phyloP scores from a whole-genome alignment of 2,797 vertebrate species.

The Sebastes baramenuke region DNA sequence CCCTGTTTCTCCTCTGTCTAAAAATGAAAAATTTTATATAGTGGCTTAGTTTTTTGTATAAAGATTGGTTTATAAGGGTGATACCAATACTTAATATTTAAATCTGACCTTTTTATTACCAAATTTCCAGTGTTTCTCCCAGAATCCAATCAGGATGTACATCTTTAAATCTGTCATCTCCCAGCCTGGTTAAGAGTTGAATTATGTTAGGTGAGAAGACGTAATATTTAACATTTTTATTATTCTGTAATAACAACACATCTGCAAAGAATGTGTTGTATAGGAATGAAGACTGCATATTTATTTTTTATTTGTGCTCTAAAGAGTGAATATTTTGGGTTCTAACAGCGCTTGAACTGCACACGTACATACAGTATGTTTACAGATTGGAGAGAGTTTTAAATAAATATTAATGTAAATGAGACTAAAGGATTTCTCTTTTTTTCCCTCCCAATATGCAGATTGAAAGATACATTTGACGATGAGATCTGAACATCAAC shows the following conservation, averaged over 20 bases:
- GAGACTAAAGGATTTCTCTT: not conserved
- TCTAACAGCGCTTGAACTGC: not conserved
- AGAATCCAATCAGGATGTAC: not conserved
- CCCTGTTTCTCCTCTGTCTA: no score
- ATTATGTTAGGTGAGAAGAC: no score
- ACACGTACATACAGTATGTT: not conserved
- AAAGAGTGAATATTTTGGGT: not conserved
- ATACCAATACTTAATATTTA: not conserved
- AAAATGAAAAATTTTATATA: not conserved
- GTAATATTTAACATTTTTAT: no score
- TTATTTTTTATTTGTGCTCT: rapidly evolving
- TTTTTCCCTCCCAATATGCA: no score
- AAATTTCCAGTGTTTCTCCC: not conserved
- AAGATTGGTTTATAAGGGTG: not conserved
- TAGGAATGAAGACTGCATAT: rapidly evolving
- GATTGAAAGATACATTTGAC: not conserved
- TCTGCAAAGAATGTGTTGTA: not conserved
- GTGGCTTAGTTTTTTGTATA: not conserved
- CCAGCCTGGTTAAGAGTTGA: no score
- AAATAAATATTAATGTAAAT: not conserved
- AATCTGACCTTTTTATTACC: not conserved
- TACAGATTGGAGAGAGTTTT: not conserved
- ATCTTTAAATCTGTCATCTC: not conserved
- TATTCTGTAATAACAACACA: not conserved
- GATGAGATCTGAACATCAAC: not conserved